Percentiles rank a stretch among this genome's conserved stretches.
These are phyloP conservation scores for Escarpia spicata DNA, from an alignment of 2,888 invertebrate species.

Conservation along the genomic window DNA sequence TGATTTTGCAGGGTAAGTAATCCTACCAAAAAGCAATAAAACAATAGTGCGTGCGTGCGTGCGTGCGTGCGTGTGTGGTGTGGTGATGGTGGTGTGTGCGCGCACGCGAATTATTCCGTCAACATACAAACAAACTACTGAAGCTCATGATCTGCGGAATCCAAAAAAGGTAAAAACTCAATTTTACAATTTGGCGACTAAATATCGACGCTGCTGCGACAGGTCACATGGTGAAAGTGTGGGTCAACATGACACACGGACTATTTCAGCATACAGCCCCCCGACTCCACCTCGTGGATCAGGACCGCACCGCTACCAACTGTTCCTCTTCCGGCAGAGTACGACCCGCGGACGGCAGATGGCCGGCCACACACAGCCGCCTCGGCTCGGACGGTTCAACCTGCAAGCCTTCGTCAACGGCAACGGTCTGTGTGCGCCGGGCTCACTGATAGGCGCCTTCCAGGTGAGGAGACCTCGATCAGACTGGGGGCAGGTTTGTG, in stretches of 20 bases:
- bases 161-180: too few relatives aligned
- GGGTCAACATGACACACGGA: not conserved
- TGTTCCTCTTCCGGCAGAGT: conserved; percentile 29
- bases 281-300: conserved; percentile 31
- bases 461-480: not conserved
- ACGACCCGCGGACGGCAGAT: not conserved
- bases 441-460: not conserved
- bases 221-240: too few relatives aligned
- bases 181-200: too few relatives aligned
- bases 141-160: too few relatives aligned
- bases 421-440: not conserved
- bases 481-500: not conserved
- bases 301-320: conserved; percentile 32
- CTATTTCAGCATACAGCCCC: conserved; percentile 27
- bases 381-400: not conserved
- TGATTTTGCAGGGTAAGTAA: too few relatives aligned
- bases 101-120: too few relatives aligned
- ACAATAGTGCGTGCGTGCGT: too few relatives aligned
- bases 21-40: too few relatives aligned
- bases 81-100: too few relatives aligned
- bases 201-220: too few relatives aligned
- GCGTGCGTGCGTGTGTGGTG: too few relatives aligned
- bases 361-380: not conserved
- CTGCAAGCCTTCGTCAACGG: not conserved
- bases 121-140: too few relatives aligned